These are phyloP conservation scores for Parambassis ranga DNA, from an alignment of 2,797 vertebrate genomes.

Conservation along the genomic window DNA sequence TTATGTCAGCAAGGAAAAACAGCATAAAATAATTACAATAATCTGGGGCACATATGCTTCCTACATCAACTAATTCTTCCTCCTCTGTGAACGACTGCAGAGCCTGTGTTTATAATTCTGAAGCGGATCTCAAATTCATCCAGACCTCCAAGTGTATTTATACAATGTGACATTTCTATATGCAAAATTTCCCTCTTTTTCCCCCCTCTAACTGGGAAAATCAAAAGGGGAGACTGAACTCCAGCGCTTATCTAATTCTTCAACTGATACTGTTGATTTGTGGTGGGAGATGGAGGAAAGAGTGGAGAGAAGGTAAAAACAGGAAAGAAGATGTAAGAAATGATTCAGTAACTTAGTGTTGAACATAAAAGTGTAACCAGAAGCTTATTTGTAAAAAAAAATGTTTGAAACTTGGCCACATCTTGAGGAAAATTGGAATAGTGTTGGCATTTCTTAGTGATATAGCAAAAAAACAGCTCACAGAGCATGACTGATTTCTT, in stretches of 20 bases:
- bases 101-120: slow-evolving; percentile 71
- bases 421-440: background rate
- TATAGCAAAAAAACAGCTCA: no score
- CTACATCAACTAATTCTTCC: slow-evolving; percentile 73
- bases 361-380: no score
- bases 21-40: slow-evolving; percentile 76
- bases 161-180: slow-evolving; percentile 73
- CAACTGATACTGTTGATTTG: slow-evolving; percentile 1
- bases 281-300: background rate
- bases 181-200: slow-evolving; percentile 35
- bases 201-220: slow-evolving; percentile 34
- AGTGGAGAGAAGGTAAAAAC: background rate
- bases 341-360: no score
- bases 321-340: background rate
- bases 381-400: no score
- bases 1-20: slow-evolving; percentile 72
- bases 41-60: slow-evolving; percentile 77
- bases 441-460: background rate
- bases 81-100: slow-evolving; percentile 59
- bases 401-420: no score
- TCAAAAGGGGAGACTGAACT: slow-evolving; percentile 9
- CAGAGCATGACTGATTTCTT: no score
- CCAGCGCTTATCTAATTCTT: slow-evolving; percentile 22
- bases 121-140: slow-evolving; percentile 64
- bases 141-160: slow-evolving; percentile 70